A percentile compares a stretch with the other conserved stretches of the same genome.
Evolutionary conservation across 1,140 invertebrate genomes (phyloP).

Genomic region (Chrysomallon squamiferum): DNA sequence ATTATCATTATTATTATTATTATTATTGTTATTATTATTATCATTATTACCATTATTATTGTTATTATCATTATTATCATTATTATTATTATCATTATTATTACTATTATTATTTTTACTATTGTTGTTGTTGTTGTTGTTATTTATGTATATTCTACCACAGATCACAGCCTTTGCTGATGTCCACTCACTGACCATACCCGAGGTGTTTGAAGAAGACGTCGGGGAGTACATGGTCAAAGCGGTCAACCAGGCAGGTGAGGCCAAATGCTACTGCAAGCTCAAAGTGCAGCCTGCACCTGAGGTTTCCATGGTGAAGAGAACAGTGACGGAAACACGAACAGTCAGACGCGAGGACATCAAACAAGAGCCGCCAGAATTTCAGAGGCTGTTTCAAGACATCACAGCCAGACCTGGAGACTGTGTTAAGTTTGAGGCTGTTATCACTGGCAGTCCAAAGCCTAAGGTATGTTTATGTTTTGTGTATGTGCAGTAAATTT

Average conservation of each 20-base stretch:
- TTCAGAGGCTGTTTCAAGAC: conserved; percentile 59
- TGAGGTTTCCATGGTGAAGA: conserved; percentile 32
- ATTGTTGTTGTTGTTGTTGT: too few relatives aligned
- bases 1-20: too few relatives aligned
- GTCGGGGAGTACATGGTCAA: conserved; percentile 88
- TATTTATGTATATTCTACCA: too few relatives aligned
- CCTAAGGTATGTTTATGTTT: conserved; percentile 70
- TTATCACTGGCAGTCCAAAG: conserved; percentile 74
- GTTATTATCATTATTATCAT: too few relatives aligned
- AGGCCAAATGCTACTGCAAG: conserved; percentile 64
- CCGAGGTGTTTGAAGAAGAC: conserved; percentile 70
- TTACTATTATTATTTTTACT: too few relatives aligned
- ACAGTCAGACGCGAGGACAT: conserved; percentile 27
- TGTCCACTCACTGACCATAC: conserved; percentile 74
- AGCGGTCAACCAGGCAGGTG: conserved; percentile 75
- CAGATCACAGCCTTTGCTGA: conserved; percentile 87
- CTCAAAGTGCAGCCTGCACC: conserved; percentile 65
- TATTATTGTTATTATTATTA: too few relatives aligned
- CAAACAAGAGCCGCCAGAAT: conserved; percentile 58
- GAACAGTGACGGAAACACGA: conserved; percentile 21
- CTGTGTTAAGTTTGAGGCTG: conserved; percentile 75
- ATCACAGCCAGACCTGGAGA: conserved; percentile 64
- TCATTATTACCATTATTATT: too few relatives aligned
- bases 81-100: too few relatives aligned
- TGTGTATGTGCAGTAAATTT: too few relatives aligned